Percentiles rank a stretch among this genome's conserved stretches.
These are phyloP conservation scores for Siniperca undulata DNA, from an alignment of 2,797 vertebrate species.

Conservation along the genomic window DNA sequence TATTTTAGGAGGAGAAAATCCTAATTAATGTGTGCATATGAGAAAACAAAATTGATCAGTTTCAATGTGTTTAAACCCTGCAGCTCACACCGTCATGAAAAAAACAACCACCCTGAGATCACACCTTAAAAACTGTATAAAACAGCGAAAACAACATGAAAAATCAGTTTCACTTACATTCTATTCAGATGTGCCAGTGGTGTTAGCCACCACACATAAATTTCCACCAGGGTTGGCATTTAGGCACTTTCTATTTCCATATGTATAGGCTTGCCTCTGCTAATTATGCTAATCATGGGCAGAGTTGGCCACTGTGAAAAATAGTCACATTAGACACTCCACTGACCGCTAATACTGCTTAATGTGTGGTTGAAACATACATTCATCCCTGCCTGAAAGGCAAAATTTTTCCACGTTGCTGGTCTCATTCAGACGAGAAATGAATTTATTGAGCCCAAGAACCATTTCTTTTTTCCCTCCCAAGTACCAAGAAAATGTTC, in stretches of 20 bases:
- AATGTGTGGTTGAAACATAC: conserved; percentile 98
- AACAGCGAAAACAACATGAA: conserved; percentile 73
- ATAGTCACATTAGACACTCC: conserved; percentile 98
- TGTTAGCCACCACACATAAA: conserved; percentile 94
- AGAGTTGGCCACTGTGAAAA: conserved; percentile 97
- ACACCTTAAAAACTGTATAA: conserved; percentile 68
- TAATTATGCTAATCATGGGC: conserved; percentile 98
- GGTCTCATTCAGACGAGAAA: conserved; percentile 96
- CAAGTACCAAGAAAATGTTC: conserved; percentile 86
- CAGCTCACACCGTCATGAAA: conserved; percentile 13
- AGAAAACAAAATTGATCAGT: conserved; percentile 21
- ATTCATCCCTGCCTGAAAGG: conserved; percentile 95
- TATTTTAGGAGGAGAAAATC: conserved; percentile 30
- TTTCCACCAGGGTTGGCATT: conserved; percentile 95
- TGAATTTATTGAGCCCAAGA: conserved; percentile 94
- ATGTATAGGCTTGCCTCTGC: conserved; percentile 97
- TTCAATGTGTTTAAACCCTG: conserved; percentile 8
- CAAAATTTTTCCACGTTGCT: conserved; percentile 97
- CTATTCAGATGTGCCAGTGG: conserved; percentile 93
- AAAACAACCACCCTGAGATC: conserved; percentile 34
- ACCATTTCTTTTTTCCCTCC: conserved; percentile 86
- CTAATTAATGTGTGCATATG: conserved; percentile 18
- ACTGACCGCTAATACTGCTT: conserved; percentile 97
- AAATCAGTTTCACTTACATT: conserved; percentile 90
- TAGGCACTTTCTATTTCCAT: conserved; percentile 96